phyloP scores from a whole-genome alignment of 1,140 invertebrate species.

The Scaptomyza hsui region DNA sequence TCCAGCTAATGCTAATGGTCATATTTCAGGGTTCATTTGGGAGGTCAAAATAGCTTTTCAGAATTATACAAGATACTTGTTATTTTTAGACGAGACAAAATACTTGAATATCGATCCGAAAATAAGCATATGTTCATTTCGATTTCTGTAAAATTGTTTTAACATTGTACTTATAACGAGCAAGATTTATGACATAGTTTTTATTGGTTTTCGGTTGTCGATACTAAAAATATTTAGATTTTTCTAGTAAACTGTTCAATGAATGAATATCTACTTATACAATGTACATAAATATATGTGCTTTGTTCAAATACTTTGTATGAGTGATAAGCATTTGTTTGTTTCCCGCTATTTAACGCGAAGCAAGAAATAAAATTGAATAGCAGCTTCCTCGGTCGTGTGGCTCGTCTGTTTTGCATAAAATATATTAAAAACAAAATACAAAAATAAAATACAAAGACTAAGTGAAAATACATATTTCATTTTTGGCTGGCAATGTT shows the following conservation, averaged over 20 bases:
- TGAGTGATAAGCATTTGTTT: constrained; percentile 38
- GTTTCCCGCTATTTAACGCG: constrained; percentile 48
- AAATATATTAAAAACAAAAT: constrained; percentile 38
- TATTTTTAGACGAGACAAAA: neutral
- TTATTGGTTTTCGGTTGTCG: neutral
- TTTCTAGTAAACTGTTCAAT: neutral
- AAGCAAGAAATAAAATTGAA: constrained; percentile 40
- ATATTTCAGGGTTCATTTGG: constrained; percentile 39
- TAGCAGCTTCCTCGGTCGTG: constrained; percentile 30
- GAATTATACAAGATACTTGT: neutral
- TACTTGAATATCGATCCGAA: too few species aligned
- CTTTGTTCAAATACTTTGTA: neutral
- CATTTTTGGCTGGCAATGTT: constrained; percentile 50
- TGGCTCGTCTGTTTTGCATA: constrained; percentile 48
- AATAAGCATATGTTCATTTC: too few species aligned
- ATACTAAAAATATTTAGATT: neutral
- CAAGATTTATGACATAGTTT: too few species aligned
- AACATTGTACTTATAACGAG: too few species aligned
- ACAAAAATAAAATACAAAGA: constrained; percentile 13
- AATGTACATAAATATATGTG: neutral
- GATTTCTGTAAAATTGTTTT: too few species aligned
- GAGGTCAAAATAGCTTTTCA: neutral
- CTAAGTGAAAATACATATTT: constrained; percentile 53
- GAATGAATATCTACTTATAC: neutral
- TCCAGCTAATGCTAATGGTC: constrained; percentile 44